Evolutionary conservation across 2,888 invertebrate genomes (phyloP).

Genomic region (Mesorhabditis sp.): DNA sequence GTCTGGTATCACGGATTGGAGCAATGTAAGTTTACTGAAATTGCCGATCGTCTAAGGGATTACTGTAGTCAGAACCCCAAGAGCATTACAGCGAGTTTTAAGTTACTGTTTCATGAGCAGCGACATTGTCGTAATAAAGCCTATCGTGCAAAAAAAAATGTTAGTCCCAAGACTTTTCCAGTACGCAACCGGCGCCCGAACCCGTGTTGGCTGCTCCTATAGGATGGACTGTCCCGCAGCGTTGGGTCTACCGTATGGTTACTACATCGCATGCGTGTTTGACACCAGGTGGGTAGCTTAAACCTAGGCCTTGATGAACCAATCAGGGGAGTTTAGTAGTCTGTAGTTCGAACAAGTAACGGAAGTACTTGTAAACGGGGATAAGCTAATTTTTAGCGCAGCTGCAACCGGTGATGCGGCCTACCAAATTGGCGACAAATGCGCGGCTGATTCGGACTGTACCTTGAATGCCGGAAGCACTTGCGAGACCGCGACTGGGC

Average conservation of each 20-base stretch:
- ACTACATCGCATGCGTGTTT: not conserved
- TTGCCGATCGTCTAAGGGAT: too few relatives aligned
- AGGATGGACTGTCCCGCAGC: too few relatives aligned
- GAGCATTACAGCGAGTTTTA: too few relatives aligned
- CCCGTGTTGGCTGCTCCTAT: not conserved
- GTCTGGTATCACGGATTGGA: too few relatives aligned
- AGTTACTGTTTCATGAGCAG: too few relatives aligned
- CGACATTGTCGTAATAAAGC: too few relatives aligned
- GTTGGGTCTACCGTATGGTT: not conserved
- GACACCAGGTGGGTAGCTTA: not conserved
- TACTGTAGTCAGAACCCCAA: too few relatives aligned
- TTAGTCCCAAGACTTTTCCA: not conserved
- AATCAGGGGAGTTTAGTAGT: too few relatives aligned
- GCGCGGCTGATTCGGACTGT: conserved; percentile 6
- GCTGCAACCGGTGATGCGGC: not conserved
- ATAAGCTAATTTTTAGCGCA: not conserved
- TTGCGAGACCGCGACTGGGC: not conserved
- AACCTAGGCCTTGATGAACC: too few relatives aligned
- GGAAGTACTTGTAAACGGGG: not conserved
- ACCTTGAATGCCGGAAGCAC: not conserved
- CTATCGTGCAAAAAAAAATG: too few relatives aligned
- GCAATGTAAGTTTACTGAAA: too few relatives aligned
- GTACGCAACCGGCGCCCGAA: not conserved
- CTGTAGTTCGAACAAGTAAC: too few relatives aligned
- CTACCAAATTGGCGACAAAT: not conserved